phyloP scores from a whole-genome alignment of 2,113 vertebrate species.

The Lipotes vexillifer region DNA sequence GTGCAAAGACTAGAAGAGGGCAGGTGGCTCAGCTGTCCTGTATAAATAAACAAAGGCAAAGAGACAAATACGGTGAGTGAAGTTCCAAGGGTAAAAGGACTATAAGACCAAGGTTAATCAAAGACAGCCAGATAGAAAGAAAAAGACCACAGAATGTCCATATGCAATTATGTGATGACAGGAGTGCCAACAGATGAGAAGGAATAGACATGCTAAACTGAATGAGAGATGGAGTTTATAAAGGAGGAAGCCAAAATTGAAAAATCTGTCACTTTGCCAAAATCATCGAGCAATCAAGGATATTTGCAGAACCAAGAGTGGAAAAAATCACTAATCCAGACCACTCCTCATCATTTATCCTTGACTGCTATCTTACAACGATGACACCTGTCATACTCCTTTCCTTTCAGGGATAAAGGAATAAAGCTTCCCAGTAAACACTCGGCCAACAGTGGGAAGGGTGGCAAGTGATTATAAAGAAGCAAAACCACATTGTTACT shows the following conservation, averaged over 20 bases:
- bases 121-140: not conserved
- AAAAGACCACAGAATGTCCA: not conserved
- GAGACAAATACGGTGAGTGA: not conserved
- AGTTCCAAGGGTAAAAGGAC: not conserved
- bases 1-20: not conserved
- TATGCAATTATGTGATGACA: not conserved
- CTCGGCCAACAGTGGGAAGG: not conserved
- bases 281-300: not conserved
- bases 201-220: not conserved
- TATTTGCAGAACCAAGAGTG: not conserved
- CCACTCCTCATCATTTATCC: not conserved
- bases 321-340: constrained; percentile 4
- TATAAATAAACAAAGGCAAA: not conserved
- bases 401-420: not conserved
- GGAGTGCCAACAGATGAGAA: not conserved
- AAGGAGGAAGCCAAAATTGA: not conserved
- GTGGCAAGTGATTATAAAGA: not conserved
- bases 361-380: not conserved
- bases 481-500: not conserved
- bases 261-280: not conserved
- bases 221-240: not conserved
- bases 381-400: not conserved
- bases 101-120: not conserved
- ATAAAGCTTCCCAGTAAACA: not conserved
- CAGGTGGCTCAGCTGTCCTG: not conserved